These are phyloP conservation scores for Diacarnus erythraeanus DNA, from an alignment of 37 sponge, comb jelly and placozoan species.

Conservation along the genomic window DNA sequence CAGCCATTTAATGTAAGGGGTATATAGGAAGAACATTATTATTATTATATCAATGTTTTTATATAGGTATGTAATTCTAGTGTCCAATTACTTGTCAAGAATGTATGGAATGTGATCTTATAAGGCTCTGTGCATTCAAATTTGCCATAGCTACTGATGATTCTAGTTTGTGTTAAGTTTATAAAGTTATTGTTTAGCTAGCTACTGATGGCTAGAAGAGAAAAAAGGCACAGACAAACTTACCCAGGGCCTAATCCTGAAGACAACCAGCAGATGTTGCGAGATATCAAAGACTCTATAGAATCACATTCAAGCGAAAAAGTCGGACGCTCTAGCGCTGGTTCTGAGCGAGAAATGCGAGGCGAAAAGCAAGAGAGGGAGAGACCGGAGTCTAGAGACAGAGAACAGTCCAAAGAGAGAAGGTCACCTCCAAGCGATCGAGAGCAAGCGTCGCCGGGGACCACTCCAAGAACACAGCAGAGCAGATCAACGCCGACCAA, in stretches of 20 bases:
- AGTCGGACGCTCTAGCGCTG: slow-evolving; percentile 4
- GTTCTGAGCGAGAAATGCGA: neutral
- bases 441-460: slow-evolving; percentile 29
- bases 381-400: neutral
- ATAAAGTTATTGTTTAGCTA: slow-evolving; percentile 1
- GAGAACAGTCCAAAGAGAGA: neutral
- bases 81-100: neutral
- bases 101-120: slow-evolving; percentile 12
- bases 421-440: slow-evolving; percentile 21
- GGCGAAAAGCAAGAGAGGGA: neutral
- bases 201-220: slow-evolving; percentile 21
- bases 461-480: slow-evolving; percentile 15
- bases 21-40: too few relatives aligned
- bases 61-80: too few relatives aligned
- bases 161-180: neutral
- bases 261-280: slow-evolving; percentile 61
- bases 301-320: neutral
- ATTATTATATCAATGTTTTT: too few relatives aligned
- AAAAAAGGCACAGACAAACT: slow-evolving; percentile 33
- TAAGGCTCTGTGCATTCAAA: neutral
- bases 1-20: too few relatives aligned
- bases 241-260: slow-evolving; percentile 42
- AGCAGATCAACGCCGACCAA: slow-evolving; percentile 46
- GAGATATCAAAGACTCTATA: slow-evolving; percentile 35
- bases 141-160: neutral